Evolutionary conservation across 2,888 invertebrate species (phyloP), one percentile per base, ranked within the genome.

Genomic region (Nymphalis polychloros): DNA sequence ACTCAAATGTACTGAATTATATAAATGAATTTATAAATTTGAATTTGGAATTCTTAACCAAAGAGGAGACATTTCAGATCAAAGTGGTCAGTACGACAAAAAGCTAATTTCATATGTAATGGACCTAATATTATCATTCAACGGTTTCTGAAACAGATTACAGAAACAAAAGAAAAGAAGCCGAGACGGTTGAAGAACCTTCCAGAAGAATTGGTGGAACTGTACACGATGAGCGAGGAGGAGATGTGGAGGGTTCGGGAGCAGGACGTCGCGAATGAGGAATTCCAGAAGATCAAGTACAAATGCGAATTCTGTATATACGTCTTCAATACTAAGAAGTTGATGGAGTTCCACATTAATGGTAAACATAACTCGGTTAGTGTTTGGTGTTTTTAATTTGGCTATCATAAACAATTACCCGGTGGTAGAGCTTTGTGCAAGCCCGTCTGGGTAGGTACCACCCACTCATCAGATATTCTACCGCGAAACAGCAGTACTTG

Each of bases 361-460:
- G 85, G 85, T 2, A 90, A 89, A 65, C 92, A 92, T 71, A 68
- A 72, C 1, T 77, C 78, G 75, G 91, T 90, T 20, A 84, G 84
- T 63, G 19, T 19, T 1, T 5, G 19, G 8, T 49, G n/a, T 48
- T 48, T 47, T 47, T 48, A n/a, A n/a, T n/a, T n/a, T n/a, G n/a
- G n/a, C n/a, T n/a, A n/a, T n/a, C n/a, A n/a, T n/a, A n/a, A n/a
- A n/a, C n/a, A n/a, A n/a, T n/a, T n/a, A n/a, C n/a, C n/a, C n/a
- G n/a, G n/a, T n/a, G n/a, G n/a, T n/a, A n/a, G n/a, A n/a, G n/a
- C n/a, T n/a, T n/a, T n/a, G n/a, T n/a, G n/a, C n/a, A n/a, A n/a
- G n/a, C n/a, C n/a, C n/a, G n/a, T n/a, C n/a, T n/a, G n/a, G n/a
- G n/a, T n/a, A n/a, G n/a, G n/a, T n/a, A n/a, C n/a, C n/a, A n/a